These are phyloP conservation scores for cattle (Bos taurus) DNA, from an alignment of 2,113 vertebrate genomes.

Conservation along the genomic window ARS-UCD2.0 NC_037330.1:23537501-23538000, in stretches of 20 bases:
- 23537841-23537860: neutral
- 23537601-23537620: neutral
- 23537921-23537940: neutral
- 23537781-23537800: fast-evolving
- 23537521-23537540: neutral
- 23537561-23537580: fast-evolving
- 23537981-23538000: neutral
- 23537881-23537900: neutral
- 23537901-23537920: neutral
- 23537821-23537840: neutral
- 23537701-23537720: neutral
- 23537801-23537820: neutral
- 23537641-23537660: neutral
- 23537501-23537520: neutral
- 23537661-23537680: neutral
- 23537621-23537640: neutral
- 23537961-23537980: neutral
- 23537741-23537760: neutral
- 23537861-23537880: neutral
- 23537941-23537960: neutral
- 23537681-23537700: neutral
- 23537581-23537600: neutral
- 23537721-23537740: neutral
- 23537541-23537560: neutral
- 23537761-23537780: neutral